Evolutionary conservation across 2,797 vertebrate genomes (phyloP).

Genomic region (Acrossocheilus wenchowensis): DNA sequence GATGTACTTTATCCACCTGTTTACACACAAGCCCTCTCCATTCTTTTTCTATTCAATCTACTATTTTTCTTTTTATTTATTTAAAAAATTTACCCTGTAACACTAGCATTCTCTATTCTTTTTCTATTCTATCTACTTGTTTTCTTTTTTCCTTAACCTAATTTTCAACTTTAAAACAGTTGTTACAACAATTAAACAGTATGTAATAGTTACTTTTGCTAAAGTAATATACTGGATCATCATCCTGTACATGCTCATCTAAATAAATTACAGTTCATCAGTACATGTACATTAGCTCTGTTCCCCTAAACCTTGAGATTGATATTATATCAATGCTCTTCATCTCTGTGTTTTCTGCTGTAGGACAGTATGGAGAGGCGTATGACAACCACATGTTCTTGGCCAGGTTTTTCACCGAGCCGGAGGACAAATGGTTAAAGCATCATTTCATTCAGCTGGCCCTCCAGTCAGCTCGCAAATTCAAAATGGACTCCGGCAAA

Average conservation of each 20-base stretch:
- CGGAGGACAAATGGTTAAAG: constrained; percentile 67
- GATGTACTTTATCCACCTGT: background rate
- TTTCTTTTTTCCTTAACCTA: background rate
- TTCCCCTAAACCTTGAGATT: background rate
- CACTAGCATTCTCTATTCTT: too few species aligned
- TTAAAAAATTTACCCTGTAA: too few species aligned
- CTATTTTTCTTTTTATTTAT: too few species aligned
- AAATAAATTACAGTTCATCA: background rate
- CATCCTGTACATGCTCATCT: background rate
- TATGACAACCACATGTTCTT: constrained; percentile 68
- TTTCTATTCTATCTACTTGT: background rate
- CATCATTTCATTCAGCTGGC: constrained; percentile 70
- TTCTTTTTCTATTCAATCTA: too few species aligned
- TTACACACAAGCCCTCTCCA: too few species aligned
- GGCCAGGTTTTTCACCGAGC: constrained; percentile 64
- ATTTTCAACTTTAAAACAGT: background rate
- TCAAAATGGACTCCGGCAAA: constrained; percentile 56
- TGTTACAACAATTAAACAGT: background rate
- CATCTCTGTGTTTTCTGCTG: background rate
- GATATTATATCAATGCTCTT: background rate
- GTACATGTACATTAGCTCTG: background rate
- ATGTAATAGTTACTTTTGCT: background rate
- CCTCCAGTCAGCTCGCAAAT: constrained; percentile 46
- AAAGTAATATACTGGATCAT: background rate
- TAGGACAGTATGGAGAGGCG: constrained; percentile 60